Evolutionary conservation across 2,797 vertebrate genomes (phyloP).

Genomic region (Leucoraja ocellata): DNA sequence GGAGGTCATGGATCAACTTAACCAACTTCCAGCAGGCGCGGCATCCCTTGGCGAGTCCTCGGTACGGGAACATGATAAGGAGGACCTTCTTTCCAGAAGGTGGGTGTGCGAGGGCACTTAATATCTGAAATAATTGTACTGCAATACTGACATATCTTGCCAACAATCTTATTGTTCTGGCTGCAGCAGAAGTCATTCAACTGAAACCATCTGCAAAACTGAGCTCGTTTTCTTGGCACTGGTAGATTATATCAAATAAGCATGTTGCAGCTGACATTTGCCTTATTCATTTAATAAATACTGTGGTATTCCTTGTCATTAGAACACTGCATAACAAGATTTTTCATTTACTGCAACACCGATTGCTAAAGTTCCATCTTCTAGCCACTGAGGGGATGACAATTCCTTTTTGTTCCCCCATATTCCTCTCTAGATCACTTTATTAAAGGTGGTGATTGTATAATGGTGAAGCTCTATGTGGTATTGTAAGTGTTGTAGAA

Average conservation of each 20-base stretch:
- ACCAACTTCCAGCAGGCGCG: slow-evolving; percentile 79
- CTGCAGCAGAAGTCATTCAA: background rate
- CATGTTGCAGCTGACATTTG: background rate
- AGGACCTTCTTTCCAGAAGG: slow-evolving; percentile 86
- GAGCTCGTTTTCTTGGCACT: background rate
- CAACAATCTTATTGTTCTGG: background rate
- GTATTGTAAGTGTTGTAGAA: too few species aligned
- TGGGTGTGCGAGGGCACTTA: slow-evolving; percentile 45
- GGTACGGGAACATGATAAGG: slow-evolving; percentile 61
- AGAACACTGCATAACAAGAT: background rate
- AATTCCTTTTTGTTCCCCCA: background rate
- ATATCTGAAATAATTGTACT: background rate
- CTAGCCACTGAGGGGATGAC: background rate
- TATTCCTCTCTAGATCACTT: background rate
- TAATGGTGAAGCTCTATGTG: too few species aligned
- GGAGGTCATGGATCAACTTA: slow-evolving; percentile 92
- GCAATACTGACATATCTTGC: background rate
- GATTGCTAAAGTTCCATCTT: background rate
- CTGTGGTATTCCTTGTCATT: background rate
- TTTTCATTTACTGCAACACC: background rate
- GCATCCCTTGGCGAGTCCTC: slow-evolving; percentile 76
- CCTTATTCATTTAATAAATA: background rate
- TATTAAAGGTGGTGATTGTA: background rate
- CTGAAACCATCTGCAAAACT: too few species aligned
- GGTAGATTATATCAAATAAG: background rate